Evolutionary conservation across 1,140 invertebrate species (phyloP), one percentile per base, ranked within the genome.

Genomic region (Yoshiicerus persimilis): DNA sequence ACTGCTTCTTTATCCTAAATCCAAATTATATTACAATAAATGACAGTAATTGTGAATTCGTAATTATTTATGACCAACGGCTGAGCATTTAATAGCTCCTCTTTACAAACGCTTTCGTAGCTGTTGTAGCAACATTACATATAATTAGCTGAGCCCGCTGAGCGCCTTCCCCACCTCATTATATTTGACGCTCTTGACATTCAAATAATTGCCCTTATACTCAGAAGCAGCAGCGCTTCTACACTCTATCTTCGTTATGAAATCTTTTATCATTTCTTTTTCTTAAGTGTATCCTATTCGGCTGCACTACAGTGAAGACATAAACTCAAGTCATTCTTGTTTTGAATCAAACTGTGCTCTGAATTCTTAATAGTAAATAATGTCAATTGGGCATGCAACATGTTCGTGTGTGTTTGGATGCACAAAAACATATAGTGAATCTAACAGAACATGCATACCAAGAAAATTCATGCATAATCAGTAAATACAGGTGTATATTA

Each of bases 131-230:
- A n/a, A 56, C 8, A 47, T 47, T 20, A 5, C 64, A 30, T 70
- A 38, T 80, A 80, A 80, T 80, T 80, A 80, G 20, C 16, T 38
- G 32, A 23, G 32, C 75, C 9, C 27, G 62, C n/a, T 23, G 62
- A n/a, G n/a, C n/a, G n/a, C n/a, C 23, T 70, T 70, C 64, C 64
- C 23, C 11, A 25, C 32, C 30, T 80, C 8, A 38, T 80, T 77
- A 2, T 16, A 20, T 38, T 77, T 32, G 0, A 34, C 36, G 70
- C 4, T 80, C 75, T 36, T 36, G 75, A 80, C 75, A 80, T 38
- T 80, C 75, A 80, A 23, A 80, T 38, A 80, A 80, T 80, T 36
- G 75, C 16, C 75, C 75, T 80, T 80, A 36, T 80, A 80, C 75
- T 32, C 75, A 80, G 75, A 80, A 13, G 13, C 34, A 34, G 20